These are phyloP conservation scores for Manis javanica DNA, from an alignment of 2,797 vertebrate species.

Conservation along the genomic window DNA sequence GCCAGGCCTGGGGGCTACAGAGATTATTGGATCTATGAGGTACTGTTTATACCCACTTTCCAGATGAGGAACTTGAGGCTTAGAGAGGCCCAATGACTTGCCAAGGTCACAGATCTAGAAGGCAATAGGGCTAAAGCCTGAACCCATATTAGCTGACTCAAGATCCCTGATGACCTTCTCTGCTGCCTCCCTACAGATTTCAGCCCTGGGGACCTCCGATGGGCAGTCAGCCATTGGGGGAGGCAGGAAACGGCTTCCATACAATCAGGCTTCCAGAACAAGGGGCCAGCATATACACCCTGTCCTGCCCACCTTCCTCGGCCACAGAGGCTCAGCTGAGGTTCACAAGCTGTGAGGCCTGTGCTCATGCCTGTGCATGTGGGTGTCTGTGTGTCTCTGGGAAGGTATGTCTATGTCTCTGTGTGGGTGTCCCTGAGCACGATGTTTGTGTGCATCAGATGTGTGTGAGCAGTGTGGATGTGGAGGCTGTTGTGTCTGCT, in stretches of 20 bases:
- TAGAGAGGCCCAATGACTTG: not conserved
- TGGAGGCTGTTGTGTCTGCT: constrained; percentile 20
- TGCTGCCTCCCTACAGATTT: not conserved
- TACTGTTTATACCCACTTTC: not conserved
- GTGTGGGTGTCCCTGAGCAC: not conserved
- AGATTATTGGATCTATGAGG: not conserved
- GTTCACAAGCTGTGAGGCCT: not conserved
- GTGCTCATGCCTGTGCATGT: not conserved
- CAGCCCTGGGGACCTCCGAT: not conserved
- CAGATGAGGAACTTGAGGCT: not conserved
- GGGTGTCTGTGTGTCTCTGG: not conserved
- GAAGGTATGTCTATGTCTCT: not conserved
- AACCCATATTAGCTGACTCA: not conserved
- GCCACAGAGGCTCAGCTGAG: not conserved
- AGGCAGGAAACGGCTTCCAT: not conserved
- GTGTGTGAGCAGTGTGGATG: not conserved
- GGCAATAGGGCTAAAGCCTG: not conserved
- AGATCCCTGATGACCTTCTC: not conserved
- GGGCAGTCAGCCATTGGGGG: not conserved
- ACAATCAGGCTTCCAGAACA: not conserved
- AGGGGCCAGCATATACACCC: not conserved
- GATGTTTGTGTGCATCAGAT: rapidly evolving
- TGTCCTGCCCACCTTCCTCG: not conserved
- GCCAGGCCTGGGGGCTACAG: not conserved
- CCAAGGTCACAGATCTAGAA: not conserved